These are phyloP conservation scores for Nasonia giraulti DNA, from an alignment of 1,140 invertebrate species.

Conservation along the genomic window DNA sequence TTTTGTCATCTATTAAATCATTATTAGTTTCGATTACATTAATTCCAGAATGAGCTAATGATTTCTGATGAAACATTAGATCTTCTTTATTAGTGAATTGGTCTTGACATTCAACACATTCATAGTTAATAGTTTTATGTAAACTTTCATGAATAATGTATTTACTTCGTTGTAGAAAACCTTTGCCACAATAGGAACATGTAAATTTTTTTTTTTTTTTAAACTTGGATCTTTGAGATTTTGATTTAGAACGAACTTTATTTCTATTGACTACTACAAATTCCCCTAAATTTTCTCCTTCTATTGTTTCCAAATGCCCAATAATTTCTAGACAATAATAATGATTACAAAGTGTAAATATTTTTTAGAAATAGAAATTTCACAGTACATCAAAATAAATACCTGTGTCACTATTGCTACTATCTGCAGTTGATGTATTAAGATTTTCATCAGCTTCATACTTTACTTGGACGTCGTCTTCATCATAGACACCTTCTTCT, in stretches of 20 bases:
- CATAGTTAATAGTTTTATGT: conserved; percentile 74
- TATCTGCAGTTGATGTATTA: conserved; percentile 58
- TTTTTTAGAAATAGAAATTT: background rate
- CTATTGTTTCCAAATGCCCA: conserved; percentile 79
- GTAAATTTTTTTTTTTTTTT: conserved; percentile 72
- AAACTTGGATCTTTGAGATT: conserved; percentile 69
- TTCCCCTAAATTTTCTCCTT: conserved; percentile 78
- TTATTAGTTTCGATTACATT: conserved; percentile 61
- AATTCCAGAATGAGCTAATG: conserved; percentile 72
- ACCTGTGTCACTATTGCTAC: conserved; percentile 63
- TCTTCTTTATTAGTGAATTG: conserved; percentile 71
- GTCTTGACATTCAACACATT: conserved; percentile 74
- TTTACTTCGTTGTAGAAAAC: conserved; percentile 75
- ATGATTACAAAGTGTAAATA: background rate
- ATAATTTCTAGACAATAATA: conserved; percentile 75
- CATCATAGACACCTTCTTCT: conserved; percentile 83
- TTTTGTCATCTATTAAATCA: conserved; percentile 49
- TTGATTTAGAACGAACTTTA: conserved; percentile 75
- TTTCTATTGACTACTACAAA: conserved; percentile 78
- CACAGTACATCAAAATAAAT: conserved; percentile 6
- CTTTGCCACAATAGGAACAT: conserved; percentile 75
- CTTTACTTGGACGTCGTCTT: conserved; percentile 73
- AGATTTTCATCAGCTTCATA: conserved; percentile 56
- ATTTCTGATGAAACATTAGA: conserved; percentile 75
- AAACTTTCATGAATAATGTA: conserved; percentile 72